Base-by-base conservation (phyloP, 2,113 vertebrate species). In the Periophthalmus modestus region DNA sequence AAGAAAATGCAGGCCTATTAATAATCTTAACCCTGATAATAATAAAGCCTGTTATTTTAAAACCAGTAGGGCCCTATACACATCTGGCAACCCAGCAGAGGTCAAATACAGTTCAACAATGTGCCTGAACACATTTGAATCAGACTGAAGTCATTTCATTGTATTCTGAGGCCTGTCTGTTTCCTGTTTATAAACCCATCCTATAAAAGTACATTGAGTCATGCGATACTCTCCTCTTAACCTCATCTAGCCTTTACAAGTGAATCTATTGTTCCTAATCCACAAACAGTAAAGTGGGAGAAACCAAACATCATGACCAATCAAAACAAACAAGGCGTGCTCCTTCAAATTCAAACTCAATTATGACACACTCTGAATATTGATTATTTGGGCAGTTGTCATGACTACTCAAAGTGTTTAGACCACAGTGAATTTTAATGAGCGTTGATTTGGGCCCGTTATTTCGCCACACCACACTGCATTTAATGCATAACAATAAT, bases 221-320 rank as follows among this genome's bases (percentile, higher is more conserved):
- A 39, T 39, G 16, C 24, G 5, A 62, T 33, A 62, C 28, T 39
- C 33, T 65, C 61, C 10, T 65, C 16, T 36, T 65, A 65, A 65
- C 62, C 62, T 65, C 62, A 65, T 43, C 33, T 39, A 4, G 19
- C 62, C 62, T 39, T 65, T 4, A 65, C 19, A 43, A 65, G 18
- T 36, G 34, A 65, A 43, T 21, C 34, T 18, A 18, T 65, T 10
- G 6, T 65, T n/a, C 10, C 19, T 43, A 65, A 65, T 19, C 33
- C 62, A 43, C 34, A 62, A 62, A 62, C 28, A 18, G 24, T 18
- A 18, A 62, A 62, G 24, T 62, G 59, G 59, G 59, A 62, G 28
- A 62, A 62, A 62, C 62, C 62, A 65, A 65, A 65, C 34, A n/a
- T n/a, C 11, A 10, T 65, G 62, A 65, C 62, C 62, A 65, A 39